Evolutionary conservation across 2,113 vertebrate genomes (phyloP), one percentile per base, ranked within the genome.

Genomic region (Centropristis striata): DNA sequence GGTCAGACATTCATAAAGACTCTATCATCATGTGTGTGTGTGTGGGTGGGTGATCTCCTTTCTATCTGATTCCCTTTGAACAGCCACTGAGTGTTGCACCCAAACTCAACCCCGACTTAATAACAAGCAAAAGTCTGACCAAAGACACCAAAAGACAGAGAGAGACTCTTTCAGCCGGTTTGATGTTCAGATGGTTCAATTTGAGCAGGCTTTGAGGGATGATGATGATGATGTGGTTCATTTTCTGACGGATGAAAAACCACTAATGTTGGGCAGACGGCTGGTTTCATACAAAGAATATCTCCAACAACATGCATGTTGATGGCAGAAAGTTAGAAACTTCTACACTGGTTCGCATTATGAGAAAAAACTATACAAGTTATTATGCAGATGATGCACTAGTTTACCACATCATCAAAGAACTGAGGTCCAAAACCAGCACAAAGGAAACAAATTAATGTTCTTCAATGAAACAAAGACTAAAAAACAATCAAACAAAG

Each of bases 1-100:
- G 86, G 89, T 88, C 89, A 90, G 87, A 88, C 88, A 84, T 90
- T 88, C 78, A 88, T 87, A 84, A 91, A 83, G 72, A 78, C 77
- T 89, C 42, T 14, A 58, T 65, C 64, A 81, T 81, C 78, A 39
- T 76, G 77, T 63, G 59, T 78, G 73, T 69, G 79, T n/a, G n/a
- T n/a, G n/a, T n/a, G n/a, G n/a, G n/a, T n/a, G n/a, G 54, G 77
- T 76, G 72, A 86, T 84, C 86, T 89, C 60, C 51, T 86, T 71
- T 76, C 71, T 75, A 70, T 89, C 80, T 90, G 47, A 44, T 44
- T 78, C 59, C 47, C 55, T 88, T 74, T 86, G 71, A 89, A 84
- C 53, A 75, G 67, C 55, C 54, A 25, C 36, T 11, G 58, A 84
- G 32, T 11, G 67, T 64, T 46, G 60, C 75, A 46, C 23, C 58